Percentiles rank a stretch among this genome's conserved stretches.
phyloP scores from a whole-genome alignment of 2,113 vertebrate genomes.

The Xiphorhynchus elegans region DNA sequence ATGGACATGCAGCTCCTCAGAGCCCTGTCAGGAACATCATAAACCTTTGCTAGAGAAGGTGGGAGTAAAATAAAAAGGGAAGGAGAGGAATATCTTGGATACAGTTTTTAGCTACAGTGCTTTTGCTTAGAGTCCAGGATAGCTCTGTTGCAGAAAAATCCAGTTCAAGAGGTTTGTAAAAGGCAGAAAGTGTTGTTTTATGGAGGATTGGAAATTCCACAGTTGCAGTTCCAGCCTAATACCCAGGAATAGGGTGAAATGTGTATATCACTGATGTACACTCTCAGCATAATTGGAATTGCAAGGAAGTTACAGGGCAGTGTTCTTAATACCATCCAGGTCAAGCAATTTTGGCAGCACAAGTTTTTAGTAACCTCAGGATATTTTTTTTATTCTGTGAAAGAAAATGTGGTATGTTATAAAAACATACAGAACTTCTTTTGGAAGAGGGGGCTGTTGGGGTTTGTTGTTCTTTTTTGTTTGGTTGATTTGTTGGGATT shows the following conservation, averaged over 20 bases:
- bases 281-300: neutral
- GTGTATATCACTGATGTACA: neutral
- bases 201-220: neutral
- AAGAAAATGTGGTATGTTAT: neutral
- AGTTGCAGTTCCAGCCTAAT: neutral
- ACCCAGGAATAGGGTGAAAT: neutral
- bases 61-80: neutral
- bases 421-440: neutral
- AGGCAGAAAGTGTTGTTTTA: neutral
- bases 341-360: neutral
- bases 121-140: neutral
- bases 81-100: neutral
- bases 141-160: neutral
- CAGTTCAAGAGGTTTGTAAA: neutral
- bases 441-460: neutral
- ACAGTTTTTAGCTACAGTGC: fast-evolving
- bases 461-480: neutral
- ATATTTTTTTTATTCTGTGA: neutral
- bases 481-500: neutral
- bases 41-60: neutral
- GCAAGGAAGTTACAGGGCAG: neutral
- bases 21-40: neutral
- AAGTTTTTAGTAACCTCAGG: neutral
- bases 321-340: neutral
- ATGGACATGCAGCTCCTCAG: neutral